Evolutionary conservation across 2,888 invertebrate species (phyloP), one percentile per base, ranked within the genome.

Genomic region (Pristionchus maxplancki): DNA sequence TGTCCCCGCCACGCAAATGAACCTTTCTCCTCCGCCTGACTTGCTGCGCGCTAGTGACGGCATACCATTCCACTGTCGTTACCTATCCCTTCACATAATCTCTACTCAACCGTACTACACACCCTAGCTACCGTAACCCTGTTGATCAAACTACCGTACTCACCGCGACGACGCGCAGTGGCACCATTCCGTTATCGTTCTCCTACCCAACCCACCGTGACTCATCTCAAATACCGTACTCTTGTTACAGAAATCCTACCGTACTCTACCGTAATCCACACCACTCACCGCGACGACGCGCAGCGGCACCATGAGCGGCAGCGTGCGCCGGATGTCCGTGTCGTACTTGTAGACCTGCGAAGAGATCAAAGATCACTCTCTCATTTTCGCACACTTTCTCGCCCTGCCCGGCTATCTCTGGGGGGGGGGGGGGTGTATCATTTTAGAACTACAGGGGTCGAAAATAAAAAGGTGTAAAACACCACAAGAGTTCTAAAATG

Each of bases 251-350:
- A 44, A 44, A 44, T 44, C 11, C 44, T 44, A 44, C 44, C 44
- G 58, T 17, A 64, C 4, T 64, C 64, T 64, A 71, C 67, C 71
- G 40, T 74, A 64, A 8, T 31, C 64, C 64, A 0, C 17, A 31
- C 64, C 64, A 31, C 15, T 34, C 20, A 71, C 71, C 71, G 71
- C 20, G 1, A 83, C 82, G 17, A 83, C 44, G 6, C 82, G 37
- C 28, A 83, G 50, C 53, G 82, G 82, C 11, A 44, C 78, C 78
- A 78, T 78, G 44, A 78, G 78, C 48, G 78, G 78, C 44, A 78
- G 78, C 78, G 40, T 78, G 53, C 82, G 50, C 6, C 50, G 53
- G 53, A 83, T 53, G 17, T 50, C 31, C 53, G 50, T 83, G 82
- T 83, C 82, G 82, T 34, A 83, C 53, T 83, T 83, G 53, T 20